These are phyloP conservation scores for Germaria angustata DNA, from an alignment of 2,888 invertebrate genomes.

Conservation along the genomic window DNA sequence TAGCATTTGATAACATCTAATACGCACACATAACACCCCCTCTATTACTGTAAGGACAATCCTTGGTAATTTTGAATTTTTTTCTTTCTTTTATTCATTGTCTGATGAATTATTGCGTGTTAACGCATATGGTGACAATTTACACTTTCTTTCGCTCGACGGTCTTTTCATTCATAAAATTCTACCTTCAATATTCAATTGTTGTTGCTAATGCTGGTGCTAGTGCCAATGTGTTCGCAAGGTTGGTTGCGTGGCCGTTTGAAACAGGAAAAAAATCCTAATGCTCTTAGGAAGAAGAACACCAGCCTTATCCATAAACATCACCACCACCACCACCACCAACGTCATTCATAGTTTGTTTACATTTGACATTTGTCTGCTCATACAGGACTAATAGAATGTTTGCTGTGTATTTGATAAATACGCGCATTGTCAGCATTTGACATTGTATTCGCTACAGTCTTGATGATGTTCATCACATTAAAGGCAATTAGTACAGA, in stretches of 20 bases:
- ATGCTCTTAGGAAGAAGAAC: slow-evolving; percentile 70
- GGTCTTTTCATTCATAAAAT: slow-evolving; percentile 5
- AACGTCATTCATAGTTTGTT: slow-evolving; percentile 40
- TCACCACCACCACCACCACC: slow-evolving; percentile 6
- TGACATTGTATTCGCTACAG: neutral
- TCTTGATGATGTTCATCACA: slow-evolving; percentile 16
- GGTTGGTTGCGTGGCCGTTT: slow-evolving; percentile 22
- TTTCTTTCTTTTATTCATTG: slow-evolving; percentile 68
- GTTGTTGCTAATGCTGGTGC: neutral
- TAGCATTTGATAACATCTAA: slow-evolving; percentile 12
- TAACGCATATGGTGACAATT: slow-evolving; percentile 81
- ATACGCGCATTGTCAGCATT: slow-evolving; percentile 7
- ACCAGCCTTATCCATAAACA: slow-evolving; percentile 52
- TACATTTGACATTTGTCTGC: slow-evolving; percentile 41
- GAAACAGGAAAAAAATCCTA: slow-evolving; percentile 57
- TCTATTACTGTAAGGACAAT: slow-evolving; percentile 72
- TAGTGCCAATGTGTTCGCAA: slow-evolving; percentile 15
- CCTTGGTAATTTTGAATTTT: slow-evolving; percentile 78
- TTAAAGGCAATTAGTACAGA: slow-evolving; percentile 74
- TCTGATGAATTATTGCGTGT: slow-evolving; percentile 81
- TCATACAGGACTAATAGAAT: neutral
- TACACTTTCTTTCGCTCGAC: slow-evolving; percentile 62
- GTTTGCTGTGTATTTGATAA: neutral
- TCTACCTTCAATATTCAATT: neutral
- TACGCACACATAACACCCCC: slow-evolving; percentile 71